Evolutionary conservation across 2,113 vertebrate species (phyloP).

Genomic region (Scalopus aquaticus): DNA sequence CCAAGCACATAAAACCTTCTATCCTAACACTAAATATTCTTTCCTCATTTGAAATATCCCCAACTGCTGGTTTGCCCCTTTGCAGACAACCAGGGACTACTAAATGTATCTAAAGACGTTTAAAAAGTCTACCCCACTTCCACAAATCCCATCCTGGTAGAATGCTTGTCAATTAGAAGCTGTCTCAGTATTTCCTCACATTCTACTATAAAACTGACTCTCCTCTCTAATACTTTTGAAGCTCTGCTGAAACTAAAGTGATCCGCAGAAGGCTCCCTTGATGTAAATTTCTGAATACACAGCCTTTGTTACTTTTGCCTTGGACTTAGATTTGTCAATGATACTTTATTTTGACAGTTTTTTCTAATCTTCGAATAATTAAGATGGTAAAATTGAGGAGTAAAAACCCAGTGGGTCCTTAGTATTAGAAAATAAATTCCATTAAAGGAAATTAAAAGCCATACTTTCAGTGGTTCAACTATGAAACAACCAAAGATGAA

Average conservation of each 20-base stretch:
- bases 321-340: slow-evolving; percentile 21
- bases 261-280: not conserved
- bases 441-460: slow-evolving; percentile 38
- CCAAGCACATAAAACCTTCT: not conserved
- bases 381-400: slow-evolving; percentile 37
- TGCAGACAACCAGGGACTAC: not conserved
- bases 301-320: slow-evolving; percentile 28
- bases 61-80: not conserved
- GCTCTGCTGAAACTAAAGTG: not conserved
- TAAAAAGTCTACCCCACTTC: not conserved
- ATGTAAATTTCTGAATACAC: not conserved
- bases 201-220: not conserved
- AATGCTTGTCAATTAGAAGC: not conserved
- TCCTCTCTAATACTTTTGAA: not conserved
- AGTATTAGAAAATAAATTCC: slow-evolving; percentile 35
- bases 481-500: not conserved
- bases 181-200: not conserved
- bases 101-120: not conserved
- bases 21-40: not conserved
- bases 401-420: slow-evolving; percentile 7
- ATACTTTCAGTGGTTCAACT: slow-evolving; percentile 6
- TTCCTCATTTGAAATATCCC: slow-evolving; percentile 24
- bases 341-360: slow-evolving; percentile 46
- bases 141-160: not conserved
- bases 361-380: slow-evolving; percentile 54